Conservation (phyloP, 2,797 vertebrate genomes). For the Carcharodon carcharias region DNA sequence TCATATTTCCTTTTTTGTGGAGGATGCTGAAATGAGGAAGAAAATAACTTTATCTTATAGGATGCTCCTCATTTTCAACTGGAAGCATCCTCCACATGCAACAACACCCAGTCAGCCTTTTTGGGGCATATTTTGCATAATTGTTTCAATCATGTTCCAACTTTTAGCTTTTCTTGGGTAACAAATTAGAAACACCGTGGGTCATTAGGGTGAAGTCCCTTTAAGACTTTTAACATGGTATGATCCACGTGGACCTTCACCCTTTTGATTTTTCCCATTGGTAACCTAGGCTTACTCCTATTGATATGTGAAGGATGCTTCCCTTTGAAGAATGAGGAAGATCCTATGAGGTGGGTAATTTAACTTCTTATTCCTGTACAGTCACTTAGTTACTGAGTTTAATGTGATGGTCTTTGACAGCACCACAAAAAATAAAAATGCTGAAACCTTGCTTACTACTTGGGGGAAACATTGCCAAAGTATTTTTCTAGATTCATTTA, state of each 20-base stretch:
- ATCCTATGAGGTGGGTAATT: constrained; percentile 22
- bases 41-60: background rate
- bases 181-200: background rate
- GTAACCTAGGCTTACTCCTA: constrained; percentile 28
- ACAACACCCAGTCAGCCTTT: background rate
- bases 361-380: background rate
- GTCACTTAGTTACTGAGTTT: background rate
- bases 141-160: background rate
- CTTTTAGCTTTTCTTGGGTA: background rate
- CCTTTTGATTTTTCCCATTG: constrained; percentile 34
- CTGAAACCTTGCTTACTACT: background rate
- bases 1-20: constrained; percentile 5
- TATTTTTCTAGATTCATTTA: background rate
- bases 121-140: background rate
- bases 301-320: constrained; percentile 22
- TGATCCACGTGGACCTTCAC: constrained; percentile 19
- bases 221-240: background rate
- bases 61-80: background rate
- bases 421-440: background rate
- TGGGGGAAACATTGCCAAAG: background rate
- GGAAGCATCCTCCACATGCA: background rate
- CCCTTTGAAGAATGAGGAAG: constrained; percentile 24
- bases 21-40: background rate
- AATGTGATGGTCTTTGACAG: background rate
- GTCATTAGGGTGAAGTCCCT: constrained; percentile 22